phyloP scores from a whole-genome alignment of 2,113 vertebrate species.

The Dolichallabes microphthalmus region DNA sequence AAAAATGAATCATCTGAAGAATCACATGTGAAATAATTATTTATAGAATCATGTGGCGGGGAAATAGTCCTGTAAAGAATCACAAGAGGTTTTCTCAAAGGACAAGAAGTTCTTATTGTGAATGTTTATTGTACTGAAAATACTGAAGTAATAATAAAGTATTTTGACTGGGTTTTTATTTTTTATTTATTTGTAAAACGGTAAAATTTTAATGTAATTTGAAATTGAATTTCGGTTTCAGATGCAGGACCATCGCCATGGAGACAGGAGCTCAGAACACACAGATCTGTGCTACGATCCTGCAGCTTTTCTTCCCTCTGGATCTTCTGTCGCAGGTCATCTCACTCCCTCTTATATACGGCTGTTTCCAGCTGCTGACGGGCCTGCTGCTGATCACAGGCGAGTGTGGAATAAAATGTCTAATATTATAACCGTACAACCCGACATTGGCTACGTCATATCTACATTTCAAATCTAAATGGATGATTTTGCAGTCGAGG shows the following conservation, averaged over 20 bases:
- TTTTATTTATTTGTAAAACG: neutral
- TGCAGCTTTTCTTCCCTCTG: slow-evolving; percentile 62
- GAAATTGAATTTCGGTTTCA: slow-evolving; percentile 35
- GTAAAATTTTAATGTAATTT: neutral
- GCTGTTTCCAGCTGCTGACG: slow-evolving; percentile 63
- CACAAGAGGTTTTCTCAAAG: neutral
- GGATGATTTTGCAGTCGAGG: neutral
- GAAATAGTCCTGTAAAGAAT: neutral
- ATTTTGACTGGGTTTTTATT: too few relatives aligned
- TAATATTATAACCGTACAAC: neutral
- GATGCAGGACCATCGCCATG: slow-evolving; percentile 71
- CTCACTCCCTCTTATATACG: slow-evolving; percentile 64
- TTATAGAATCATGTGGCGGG: neutral
- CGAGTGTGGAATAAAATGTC: slow-evolving; percentile 19
- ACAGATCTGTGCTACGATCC: slow-evolving; percentile 67
- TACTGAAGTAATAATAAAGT: neutral
- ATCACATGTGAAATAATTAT: neutral
- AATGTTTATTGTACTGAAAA: neutral
- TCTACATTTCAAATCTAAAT: neutral
- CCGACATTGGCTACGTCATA: too few relatives aligned
- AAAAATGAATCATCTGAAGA: neutral
- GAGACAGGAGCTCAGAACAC: slow-evolving; percentile 74
- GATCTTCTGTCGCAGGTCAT: slow-evolving; percentile 62
- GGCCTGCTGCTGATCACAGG: slow-evolving; percentile 65
- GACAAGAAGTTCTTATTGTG: too few relatives aligned